These are phyloP conservation scores for Halichoeres trimaculatus DNA, from an alignment of 2,113 vertebrate species.

Conservation along the genomic window DNA sequence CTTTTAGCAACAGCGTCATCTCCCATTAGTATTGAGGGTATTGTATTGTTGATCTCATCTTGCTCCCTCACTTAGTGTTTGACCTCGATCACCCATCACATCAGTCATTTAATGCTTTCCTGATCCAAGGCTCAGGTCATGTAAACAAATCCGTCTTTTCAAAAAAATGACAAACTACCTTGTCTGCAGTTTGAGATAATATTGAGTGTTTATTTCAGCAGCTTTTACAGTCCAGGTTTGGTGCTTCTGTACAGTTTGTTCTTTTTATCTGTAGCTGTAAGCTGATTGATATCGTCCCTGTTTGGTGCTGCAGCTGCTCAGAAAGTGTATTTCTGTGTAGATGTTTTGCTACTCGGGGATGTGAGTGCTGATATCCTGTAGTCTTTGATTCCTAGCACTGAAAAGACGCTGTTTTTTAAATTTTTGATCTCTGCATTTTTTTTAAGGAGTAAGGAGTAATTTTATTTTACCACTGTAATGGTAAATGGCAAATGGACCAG, in stretches of 20 bases:
- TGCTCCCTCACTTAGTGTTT: slow-evolving; percentile 22
- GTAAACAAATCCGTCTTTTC: slow-evolving; percentile 17
- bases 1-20: neutral
- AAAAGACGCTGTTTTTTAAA: neutral
- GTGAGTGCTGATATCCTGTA: slow-evolving; percentile 34
- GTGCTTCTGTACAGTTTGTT: slow-evolving; percentile 39
- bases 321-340: slow-evolving; percentile 26
- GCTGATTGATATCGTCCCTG: slow-evolving; percentile 42
- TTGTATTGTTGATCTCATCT: neutral
- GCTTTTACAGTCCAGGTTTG: slow-evolving; percentile 16
- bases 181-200: slow-evolving; percentile 44
- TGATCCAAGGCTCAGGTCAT: slow-evolving; percentile 1
- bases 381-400: slow-evolving; percentile 17
- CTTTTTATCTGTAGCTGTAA: slow-evolving; percentile 26
- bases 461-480: neutral
- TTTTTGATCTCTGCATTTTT: too few relatives aligned
- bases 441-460: too few relatives aligned
- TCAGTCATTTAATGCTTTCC: slow-evolving; percentile 15
- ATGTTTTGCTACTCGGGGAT: slow-evolving; percentile 40
- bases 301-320: slow-evolving; percentile 15
- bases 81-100: slow-evolving; percentile 21
- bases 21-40: neutral
- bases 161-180: slow-evolving; percentile 10
- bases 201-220: slow-evolving; percentile 53
- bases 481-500: too few relatives aligned